These are phyloP conservation scores for Oncorhynchus mykiss DNA, from an alignment of 2,113 vertebrate genomes.

Conservation along the genomic window DNA sequence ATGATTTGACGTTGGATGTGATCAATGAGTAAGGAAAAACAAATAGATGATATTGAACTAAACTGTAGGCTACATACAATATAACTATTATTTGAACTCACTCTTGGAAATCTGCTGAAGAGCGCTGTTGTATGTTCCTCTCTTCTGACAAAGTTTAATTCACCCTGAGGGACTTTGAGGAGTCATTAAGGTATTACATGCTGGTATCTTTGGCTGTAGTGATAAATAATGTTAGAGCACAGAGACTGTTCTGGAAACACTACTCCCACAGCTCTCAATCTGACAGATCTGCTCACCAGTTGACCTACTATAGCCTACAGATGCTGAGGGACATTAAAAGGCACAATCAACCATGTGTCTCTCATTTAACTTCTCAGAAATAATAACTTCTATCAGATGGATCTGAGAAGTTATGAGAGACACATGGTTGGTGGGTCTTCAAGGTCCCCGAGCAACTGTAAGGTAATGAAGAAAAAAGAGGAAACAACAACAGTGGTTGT, in stretches of 20 bases:
- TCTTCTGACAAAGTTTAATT: background rate
- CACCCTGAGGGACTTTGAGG: background rate
- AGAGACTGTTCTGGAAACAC: background rate
- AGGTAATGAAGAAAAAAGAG: too few species aligned
- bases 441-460: too few species aligned
- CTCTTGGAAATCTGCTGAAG: background rate
- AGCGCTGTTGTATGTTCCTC: too few species aligned
- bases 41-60: background rate
- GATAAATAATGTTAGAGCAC: background rate
- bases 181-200: background rate
- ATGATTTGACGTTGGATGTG: background rate
- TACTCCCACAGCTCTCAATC: background rate
- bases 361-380: too few species aligned
- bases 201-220: background rate
- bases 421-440: too few species aligned
- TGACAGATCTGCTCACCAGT: background rate
- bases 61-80: background rate
- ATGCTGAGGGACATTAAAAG: too few species aligned
- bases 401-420: too few species aligned
- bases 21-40: too few species aligned
- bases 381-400: too few species aligned
- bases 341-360: too few species aligned
- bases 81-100: background rate
- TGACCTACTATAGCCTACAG: background rate
- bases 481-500: too few species aligned